Evolutionary conservation across 2,888 invertebrate genomes (phyloP).

Genomic region (Ametastegia equiseti): DNA sequence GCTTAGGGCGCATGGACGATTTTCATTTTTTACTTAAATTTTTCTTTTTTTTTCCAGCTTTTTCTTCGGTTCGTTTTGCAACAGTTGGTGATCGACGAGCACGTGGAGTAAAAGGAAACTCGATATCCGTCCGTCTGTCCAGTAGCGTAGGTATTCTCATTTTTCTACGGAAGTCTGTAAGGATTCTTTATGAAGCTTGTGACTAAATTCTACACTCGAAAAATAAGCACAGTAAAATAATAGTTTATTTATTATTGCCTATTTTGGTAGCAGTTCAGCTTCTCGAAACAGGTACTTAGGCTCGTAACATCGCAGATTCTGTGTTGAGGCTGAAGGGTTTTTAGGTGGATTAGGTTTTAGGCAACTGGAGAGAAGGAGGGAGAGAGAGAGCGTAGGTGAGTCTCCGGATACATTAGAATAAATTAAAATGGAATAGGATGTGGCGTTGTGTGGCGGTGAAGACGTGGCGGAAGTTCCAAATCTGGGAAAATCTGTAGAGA

Average conservation of each 20-base stretch:
- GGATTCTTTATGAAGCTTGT: not conserved
- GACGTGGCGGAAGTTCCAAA: not conserved
- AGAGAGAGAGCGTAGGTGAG: not conserved
- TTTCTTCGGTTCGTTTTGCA: slow-evolving; percentile 46
- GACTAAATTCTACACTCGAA: not conserved
- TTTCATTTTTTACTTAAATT: slow-evolving; percentile 46
- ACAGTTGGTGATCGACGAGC: slow-evolving; percentile 58
- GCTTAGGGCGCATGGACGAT: slow-evolving; percentile 54
- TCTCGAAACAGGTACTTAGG: slow-evolving; percentile 9
- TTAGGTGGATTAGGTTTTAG: not conserved
- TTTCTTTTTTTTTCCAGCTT: slow-evolving; percentile 48
- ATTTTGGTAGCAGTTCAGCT: not conserved
- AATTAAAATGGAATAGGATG: slow-evolving; percentile 15
- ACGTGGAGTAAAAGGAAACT: slow-evolving; percentile 21
- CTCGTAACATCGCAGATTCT: slow-evolving; percentile 31
- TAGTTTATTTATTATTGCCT: no score
- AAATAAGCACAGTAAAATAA: not conserved
- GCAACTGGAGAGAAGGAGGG: not conserved
- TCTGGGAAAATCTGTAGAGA: not conserved
- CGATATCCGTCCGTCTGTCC: slow-evolving; percentile 1
- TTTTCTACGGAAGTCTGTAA: slow-evolving; percentile 3
- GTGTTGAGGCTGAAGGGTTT: not conserved
- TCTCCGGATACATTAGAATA: slow-evolving; percentile 23
- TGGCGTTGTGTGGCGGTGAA: not conserved
- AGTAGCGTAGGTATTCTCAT: not conserved